A percentile compares a stretch with the other conserved stretches of the same genome.
Evolutionary conservation across 2,888 invertebrate genomes (phyloP).

Genomic region (Acanthosepion lycidas): DNA sequence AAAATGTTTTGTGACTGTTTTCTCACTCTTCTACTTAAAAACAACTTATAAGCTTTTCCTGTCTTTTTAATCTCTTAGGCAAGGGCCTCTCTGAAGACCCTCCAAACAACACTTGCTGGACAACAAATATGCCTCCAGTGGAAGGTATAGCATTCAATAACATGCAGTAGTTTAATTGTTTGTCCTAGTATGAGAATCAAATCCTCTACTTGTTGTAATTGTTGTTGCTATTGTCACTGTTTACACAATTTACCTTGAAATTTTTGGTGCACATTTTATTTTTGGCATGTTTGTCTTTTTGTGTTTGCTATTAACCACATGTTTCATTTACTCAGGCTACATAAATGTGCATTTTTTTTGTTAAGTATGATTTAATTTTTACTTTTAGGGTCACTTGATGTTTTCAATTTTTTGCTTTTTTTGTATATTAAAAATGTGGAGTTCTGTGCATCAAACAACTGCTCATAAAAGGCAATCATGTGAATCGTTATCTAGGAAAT

Average conservation of each 20-base stretch:
- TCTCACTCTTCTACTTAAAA: no score
- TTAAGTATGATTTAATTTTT: no score
- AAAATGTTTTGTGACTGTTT: not conserved
- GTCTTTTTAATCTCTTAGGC: not conserved
- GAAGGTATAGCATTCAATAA: not conserved
- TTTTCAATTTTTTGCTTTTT: no score
- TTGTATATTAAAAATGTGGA: no score
- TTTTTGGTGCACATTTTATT: not conserved
- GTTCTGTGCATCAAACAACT: no score
- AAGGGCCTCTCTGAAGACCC: slow-evolving; percentile 33
- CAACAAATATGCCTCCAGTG: not conserved
- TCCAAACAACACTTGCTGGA: not conserved
- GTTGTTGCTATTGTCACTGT: not conserved
- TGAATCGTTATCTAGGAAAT: no score
- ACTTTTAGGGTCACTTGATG: no score
- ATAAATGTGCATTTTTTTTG: no score
- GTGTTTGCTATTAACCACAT: no score
- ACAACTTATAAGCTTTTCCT: no score
- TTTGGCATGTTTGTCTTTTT: not conserved
- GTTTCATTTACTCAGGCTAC: no score
- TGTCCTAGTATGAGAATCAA: not conserved
- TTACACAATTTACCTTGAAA: not conserved
- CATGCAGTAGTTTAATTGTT: not conserved
- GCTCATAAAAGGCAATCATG: no score
- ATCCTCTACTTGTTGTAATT: not conserved